phyloP scores from a whole-genome alignment of 2,113 vertebrate genomes.

The Phylloscopus whistleri region DNA sequence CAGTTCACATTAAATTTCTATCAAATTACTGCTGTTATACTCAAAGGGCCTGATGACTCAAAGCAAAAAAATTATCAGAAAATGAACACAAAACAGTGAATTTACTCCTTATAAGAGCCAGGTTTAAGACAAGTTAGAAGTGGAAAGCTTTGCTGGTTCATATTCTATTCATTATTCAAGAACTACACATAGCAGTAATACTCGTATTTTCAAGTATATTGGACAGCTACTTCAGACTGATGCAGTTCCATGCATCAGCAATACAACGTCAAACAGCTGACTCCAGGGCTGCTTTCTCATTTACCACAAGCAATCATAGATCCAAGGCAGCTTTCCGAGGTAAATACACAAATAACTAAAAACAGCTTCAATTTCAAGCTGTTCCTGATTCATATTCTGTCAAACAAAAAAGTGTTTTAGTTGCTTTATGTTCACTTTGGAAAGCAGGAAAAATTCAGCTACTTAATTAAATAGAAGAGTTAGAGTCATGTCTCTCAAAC shows the following conservation, averaged over 20 bases:
- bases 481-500: neutral
- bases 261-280: neutral
- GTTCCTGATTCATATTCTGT: neutral
- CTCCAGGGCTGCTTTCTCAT: neutral
- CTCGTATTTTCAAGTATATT: neutral
- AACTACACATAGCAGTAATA: neutral
- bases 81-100: neutral
- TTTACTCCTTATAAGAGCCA: neutral
- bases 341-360: slow-evolving; percentile 2
- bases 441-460: neutral
- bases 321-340: neutral
- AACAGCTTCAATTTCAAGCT: neutral
- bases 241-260: neutral
- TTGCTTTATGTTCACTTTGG: neutral
- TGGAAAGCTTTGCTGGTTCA: neutral
- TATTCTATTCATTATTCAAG: neutral
- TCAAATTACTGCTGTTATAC: neutral
- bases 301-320: neutral
- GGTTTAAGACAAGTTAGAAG: neutral
- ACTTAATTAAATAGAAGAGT: neutral
- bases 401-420: neutral
- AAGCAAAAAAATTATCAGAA: neutral
- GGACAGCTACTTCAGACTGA: neutral
- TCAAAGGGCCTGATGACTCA: neutral
- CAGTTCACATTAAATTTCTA: neutral